These are phyloP conservation scores for Sussaba pulchella DNA, from an alignment of 2,888 invertebrate genomes.

Conservation along the genomic window DNA sequence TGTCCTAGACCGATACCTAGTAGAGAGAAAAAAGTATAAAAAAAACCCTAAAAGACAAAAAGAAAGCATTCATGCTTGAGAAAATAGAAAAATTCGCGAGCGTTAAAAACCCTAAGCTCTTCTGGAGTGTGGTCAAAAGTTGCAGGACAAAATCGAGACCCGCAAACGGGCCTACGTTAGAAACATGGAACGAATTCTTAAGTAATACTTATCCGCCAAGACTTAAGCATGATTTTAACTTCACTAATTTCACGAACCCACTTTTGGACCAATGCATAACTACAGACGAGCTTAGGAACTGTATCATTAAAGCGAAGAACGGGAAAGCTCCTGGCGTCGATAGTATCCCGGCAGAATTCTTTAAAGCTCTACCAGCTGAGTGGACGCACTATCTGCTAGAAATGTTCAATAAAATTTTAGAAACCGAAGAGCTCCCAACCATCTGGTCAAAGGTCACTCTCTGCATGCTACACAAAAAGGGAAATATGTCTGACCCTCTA, in stretches of 20 bases:
- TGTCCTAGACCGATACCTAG: no score
- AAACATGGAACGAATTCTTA: neutral
- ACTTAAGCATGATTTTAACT: no score
- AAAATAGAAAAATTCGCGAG: neutral
- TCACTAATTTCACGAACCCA: neutral
- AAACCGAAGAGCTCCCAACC: neutral
- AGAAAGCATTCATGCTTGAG: no score
- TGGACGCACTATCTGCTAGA: neutral
- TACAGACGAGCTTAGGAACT: neutral
- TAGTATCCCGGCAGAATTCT: neutral
- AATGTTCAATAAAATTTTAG: constrained; percentile 12
- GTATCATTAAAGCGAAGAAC: neutral
- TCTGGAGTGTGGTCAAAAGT: neutral
- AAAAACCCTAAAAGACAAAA: no score
- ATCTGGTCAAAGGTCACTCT: neutral
- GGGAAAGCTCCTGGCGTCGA: constrained; percentile 3
- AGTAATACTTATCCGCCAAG: neutral
- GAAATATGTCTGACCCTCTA: neutral
- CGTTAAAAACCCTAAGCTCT: neutral
- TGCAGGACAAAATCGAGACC: neutral
- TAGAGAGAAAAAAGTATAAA: no score
- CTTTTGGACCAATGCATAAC: neutral
- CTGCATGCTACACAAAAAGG: neutral
- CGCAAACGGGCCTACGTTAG: neutral
- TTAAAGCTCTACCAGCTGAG: neutral